Conservation (phyloP, 2,888 invertebrate species). For the Torymus tubicola region DNA sequence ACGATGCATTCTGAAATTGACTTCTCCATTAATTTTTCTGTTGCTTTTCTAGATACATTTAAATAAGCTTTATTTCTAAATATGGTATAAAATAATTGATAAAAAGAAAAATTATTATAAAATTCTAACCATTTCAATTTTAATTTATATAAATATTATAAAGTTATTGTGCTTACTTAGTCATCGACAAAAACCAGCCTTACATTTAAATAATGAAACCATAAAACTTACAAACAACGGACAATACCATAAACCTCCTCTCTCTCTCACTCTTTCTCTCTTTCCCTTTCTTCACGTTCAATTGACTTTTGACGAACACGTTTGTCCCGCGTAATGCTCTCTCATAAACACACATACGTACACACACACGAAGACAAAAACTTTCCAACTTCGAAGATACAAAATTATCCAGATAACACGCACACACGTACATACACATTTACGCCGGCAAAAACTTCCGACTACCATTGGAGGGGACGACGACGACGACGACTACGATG, state of each 20-base stretch:
- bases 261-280: slow-evolving; percentile 3
- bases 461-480: background rate
- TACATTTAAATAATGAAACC: background rate
- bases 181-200: too few species aligned
- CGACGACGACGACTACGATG: background rate
- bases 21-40: too few species aligned
- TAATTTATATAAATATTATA: too few species aligned
- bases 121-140: too few species aligned
- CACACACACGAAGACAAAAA: background rate
- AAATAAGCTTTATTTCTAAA: too few species aligned
- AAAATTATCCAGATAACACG: slow-evolving; percentile 60
- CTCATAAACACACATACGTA: background rate
- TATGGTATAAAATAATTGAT: too few species aligned
- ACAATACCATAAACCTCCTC: background rate
- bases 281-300: slow-evolving; percentile 59
- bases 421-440: slow-evolving; percentile 21
- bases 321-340: slow-evolving; percentile 7
- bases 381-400: slow-evolving; percentile 62
- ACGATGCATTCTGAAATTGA: too few species aligned
- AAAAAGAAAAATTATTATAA: too few species aligned
- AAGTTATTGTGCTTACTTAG: too few species aligned
- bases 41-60: too few species aligned
- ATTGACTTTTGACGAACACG: slow-evolving; percentile 66
- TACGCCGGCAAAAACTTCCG: background rate
- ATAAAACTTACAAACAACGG: background rate